Evolutionary conservation across 2,113 vertebrate species (phyloP).

Genomic region (Uria lomvia): DNA sequence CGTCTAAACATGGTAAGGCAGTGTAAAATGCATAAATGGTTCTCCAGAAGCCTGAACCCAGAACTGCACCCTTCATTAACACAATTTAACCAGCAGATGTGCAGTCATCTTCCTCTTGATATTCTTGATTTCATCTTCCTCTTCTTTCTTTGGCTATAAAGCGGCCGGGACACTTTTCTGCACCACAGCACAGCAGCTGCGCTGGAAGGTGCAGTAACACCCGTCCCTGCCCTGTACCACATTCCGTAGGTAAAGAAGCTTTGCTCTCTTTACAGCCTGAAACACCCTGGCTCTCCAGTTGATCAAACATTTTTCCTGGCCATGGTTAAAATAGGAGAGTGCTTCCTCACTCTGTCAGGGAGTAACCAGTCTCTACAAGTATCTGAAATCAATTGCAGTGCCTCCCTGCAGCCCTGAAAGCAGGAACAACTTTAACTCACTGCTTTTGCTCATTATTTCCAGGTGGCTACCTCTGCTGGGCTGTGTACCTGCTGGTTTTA

Average conservation of each 20-base stretch:
- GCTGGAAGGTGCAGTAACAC: not conserved
- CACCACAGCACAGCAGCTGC: not conserved
- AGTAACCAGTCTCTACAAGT: not conserved
- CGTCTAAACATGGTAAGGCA: not conserved
- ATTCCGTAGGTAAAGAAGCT: not conserved
- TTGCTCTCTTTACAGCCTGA: not conserved
- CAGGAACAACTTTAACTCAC: not conserved
- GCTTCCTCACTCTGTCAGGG: not conserved
- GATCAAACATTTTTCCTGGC: not conserved
- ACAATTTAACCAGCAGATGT: not conserved
- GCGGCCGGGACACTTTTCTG: not conserved
- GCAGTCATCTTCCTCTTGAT: not conserved
- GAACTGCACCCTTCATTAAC: not conserved
- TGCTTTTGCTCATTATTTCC: not conserved
- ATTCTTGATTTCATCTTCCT: not conserved
- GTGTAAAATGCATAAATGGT: fast-evolving
- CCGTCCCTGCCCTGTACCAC: not conserved
- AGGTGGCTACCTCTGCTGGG: not conserved
- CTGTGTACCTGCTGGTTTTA: not conserved
- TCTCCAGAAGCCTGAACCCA: fast-evolving
- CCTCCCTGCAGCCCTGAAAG: not conserved
- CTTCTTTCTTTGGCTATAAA: not conserved
- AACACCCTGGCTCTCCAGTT: not conserved
- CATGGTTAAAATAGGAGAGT: not conserved
- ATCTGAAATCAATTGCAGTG: not conserved